A percentile compares a stretch with the other conserved stretches of the same genome.
Evolutionary conservation across 2,888 invertebrate species (phyloP).

Genomic region (Caenorhabditis japonica): DNA sequence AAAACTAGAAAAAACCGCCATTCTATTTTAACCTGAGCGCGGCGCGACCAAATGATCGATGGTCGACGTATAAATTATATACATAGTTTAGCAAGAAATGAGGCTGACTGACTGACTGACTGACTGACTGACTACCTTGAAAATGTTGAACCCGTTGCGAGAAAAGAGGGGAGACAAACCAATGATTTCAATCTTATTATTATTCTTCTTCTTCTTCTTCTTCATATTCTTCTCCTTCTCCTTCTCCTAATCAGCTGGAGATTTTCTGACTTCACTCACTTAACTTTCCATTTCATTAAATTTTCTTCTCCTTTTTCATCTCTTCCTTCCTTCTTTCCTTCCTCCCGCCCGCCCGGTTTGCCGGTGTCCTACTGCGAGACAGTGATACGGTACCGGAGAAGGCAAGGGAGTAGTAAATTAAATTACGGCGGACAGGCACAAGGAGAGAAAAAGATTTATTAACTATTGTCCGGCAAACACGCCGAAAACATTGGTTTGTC

Average conservation of each 20-base stretch:
- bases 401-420: slow-evolving; percentile 4
- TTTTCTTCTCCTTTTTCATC: too few species aligned
- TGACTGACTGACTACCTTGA: slow-evolving; percentile 4
- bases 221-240: slow-evolving; percentile 11
- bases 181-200: slow-evolving; percentile 10
- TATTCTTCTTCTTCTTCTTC: not conserved
- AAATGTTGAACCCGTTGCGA: slow-evolving; percentile 10
- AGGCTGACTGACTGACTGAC: too few species aligned
- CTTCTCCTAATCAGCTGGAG: slow-evolving; percentile 41
- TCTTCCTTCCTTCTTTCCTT: not conserved
- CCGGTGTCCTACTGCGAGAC: slow-evolving; percentile 27
- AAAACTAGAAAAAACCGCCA: slow-evolving; percentile 38
- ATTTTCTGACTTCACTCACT: slow-evolving; percentile 4
- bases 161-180: slow-evolving; percentile 11
- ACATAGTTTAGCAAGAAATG: slow-evolving; percentile 13
- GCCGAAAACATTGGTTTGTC: too few species aligned
- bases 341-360: not conserved
- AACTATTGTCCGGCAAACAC: slow-evolving; percentile 38
- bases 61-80: slow-evolving; percentile 23
- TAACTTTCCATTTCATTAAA: slow-evolving; percentile 6
- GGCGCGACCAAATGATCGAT: slow-evolving; percentile 19
- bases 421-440: not conserved
- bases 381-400: slow-evolving; percentile 34
- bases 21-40: too few species aligned
- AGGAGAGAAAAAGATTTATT: slow-evolving; percentile 34